These are phyloP conservation scores for Aplodontia rufa DNA, from an alignment of 2,113 vertebrate species.

Conservation along the genomic window DNA sequence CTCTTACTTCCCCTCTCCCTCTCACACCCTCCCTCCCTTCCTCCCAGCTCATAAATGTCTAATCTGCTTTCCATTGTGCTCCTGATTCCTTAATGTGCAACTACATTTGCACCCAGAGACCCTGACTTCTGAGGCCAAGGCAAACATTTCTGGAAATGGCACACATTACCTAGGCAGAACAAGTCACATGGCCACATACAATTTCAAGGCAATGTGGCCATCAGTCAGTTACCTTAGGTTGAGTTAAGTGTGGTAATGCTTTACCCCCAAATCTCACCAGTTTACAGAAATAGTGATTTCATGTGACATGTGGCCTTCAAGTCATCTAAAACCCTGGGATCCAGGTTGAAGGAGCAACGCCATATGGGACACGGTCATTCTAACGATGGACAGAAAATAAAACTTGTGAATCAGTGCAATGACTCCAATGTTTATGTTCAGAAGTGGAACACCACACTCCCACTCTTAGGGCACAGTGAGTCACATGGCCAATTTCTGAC, in stretches of 20 bases:
- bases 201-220: neutral
- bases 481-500: neutral
- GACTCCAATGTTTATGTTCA: neutral
- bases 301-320: neutral
- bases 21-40: neutral
- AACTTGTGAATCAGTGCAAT: neutral
- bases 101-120: neutral
- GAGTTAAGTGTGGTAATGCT: neutral
- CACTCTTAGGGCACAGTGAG: neutral
- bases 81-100: neutral
- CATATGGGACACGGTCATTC: neutral
- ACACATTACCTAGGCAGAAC: neutral
- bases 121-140: conserved; percentile 4
- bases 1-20: neutral
- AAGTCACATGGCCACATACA: neutral
- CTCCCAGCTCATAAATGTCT: neutral
- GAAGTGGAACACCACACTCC: neutral
- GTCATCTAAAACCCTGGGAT: neutral
- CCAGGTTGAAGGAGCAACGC: neutral
- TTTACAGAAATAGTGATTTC: neutral
- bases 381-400: neutral
- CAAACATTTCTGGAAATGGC: neutral
- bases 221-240: neutral
- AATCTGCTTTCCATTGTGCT: neutral
- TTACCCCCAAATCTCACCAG: neutral